Evolutionary conservation across 1,140 invertebrate species (phyloP).

Genomic region (Drosophila subpulchrella): DNA sequence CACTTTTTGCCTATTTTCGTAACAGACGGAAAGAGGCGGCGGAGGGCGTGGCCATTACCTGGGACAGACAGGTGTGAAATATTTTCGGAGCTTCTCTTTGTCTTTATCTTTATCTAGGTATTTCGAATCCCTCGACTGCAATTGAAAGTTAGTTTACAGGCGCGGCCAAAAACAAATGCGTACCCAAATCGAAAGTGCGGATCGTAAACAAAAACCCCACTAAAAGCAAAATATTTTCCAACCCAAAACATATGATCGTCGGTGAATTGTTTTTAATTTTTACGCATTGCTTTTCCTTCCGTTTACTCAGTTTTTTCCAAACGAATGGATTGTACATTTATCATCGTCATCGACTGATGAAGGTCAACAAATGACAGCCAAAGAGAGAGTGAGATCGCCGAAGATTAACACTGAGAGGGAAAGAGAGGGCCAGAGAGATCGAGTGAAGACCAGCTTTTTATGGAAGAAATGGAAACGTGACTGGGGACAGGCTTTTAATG

Average conservation of each 20-base stretch:
- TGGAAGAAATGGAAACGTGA: slow-evolving; percentile 31
- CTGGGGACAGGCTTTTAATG: slow-evolving; percentile 17
- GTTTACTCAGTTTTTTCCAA: slow-evolving; percentile 9
- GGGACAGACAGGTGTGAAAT: slow-evolving; percentile 66
- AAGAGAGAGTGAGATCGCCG: slow-evolving; percentile 12
- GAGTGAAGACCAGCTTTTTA: slow-evolving; percentile 16
- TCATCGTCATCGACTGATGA: slow-evolving; percentile 54
- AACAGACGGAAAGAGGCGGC: slow-evolving; percentile 35
- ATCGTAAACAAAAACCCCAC: slow-evolving; percentile 25
- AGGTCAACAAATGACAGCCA: slow-evolving; percentile 57
- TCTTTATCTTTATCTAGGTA: slow-evolving; percentile 19
- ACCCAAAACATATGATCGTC: slow-evolving; percentile 18
- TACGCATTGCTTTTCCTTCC: slow-evolving; percentile 31
- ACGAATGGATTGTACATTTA: slow-evolving; percentile 33
- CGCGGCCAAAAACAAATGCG: slow-evolving; percentile 15
- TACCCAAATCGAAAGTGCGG: slow-evolving; percentile 38
- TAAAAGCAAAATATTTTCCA: slow-evolving; percentile 26
- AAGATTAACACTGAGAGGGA: not conserved
- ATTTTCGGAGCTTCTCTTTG: slow-evolving; percentile 38
- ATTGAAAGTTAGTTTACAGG: slow-evolving; percentile 30
- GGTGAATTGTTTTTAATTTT: slow-evolving; percentile 41
- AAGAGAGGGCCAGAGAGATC: slow-evolving; percentile 10
- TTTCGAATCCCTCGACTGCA: slow-evolving; percentile 24
- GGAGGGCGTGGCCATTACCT: slow-evolving; percentile 28
- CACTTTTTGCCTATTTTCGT: slow-evolving; percentile 76